Conservation (phyloP, 2,797 vertebrate genomes). For the Adrianichthys oophorus region DNA sequence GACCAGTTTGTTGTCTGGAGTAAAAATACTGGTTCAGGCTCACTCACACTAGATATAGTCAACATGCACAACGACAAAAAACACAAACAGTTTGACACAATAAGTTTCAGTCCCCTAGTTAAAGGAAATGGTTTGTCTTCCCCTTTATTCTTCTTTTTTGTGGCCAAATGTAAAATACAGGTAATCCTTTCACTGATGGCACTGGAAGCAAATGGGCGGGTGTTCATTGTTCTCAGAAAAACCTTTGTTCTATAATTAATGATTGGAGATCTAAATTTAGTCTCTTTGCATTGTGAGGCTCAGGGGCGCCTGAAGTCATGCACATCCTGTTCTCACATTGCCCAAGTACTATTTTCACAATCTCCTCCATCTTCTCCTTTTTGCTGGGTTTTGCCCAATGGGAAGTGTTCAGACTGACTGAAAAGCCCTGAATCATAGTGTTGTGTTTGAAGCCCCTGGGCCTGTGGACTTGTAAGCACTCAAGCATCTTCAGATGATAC, state of each 20-base stretch:
- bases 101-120: not conserved
- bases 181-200: too few relatives aligned
- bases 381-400: conserved; percentile 26
- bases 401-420: conserved; percentile 35
- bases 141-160: too few relatives aligned
- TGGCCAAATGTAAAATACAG: too few relatives aligned
- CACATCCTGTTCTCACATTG: not conserved
- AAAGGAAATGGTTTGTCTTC: not conserved
- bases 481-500: conserved; percentile 20
- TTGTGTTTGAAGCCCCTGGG: conserved; percentile 30
- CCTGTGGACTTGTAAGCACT: conserved; percentile 1
- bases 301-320: not conserved
- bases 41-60: conserved; percentile 3
- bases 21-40: conserved; percentile 11
- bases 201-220: not conserved
- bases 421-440: conserved; percentile 41
- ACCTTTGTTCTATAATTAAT: conserved; percentile 13
- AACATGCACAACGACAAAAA: conserved; percentile 12
- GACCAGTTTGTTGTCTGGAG: conserved; percentile 9
- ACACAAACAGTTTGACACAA: not conserved
- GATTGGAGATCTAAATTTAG: conserved; percentile 20
- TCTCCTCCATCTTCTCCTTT: conserved; percentile 2
- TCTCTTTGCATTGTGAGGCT: conserved; percentile 7
- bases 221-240: conserved; percentile 5
- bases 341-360: not conserved